These are phyloP conservation scores for Thaleichthys pacificus DNA, from an alignment of 2,797 vertebrate genomes.

Conservation along the genomic window DNA sequence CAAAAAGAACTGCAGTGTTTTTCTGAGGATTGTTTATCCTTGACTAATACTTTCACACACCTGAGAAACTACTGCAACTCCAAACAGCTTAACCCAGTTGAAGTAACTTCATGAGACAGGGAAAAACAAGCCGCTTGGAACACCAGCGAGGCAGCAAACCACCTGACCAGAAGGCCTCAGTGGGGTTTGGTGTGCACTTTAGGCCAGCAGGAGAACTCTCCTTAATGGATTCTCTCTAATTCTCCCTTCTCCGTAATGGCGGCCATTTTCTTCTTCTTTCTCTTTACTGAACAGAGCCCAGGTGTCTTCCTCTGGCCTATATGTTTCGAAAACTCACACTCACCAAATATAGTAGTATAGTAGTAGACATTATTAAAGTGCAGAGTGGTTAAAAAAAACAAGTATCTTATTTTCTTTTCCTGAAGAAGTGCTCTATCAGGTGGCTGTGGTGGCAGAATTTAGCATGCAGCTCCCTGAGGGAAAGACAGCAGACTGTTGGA, in stretches of 20 bases:
- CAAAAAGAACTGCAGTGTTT: background rate
- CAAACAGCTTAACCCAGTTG: conserved; percentile 7
- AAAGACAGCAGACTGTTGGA: conserved; percentile 30
- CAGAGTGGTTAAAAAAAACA: background rate
- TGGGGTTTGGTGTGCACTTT: conserved; percentile 61
- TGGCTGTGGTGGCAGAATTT: conserved; percentile 63
- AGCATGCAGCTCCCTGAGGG: conserved; percentile 50
- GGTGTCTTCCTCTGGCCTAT: conserved; percentile 43
- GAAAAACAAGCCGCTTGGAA: conserved; percentile 51
- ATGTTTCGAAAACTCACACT: too few relatives aligned
- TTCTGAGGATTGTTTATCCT: background rate
- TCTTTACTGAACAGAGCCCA: conserved; percentile 52
- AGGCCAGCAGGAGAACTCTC: conserved; percentile 60
- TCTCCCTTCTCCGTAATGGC: conserved; percentile 67
- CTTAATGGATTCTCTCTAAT: conserved; percentile 44
- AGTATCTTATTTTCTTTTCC: conserved; percentile 34
- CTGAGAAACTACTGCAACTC: background rate
- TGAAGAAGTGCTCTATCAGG: conserved; percentile 53
- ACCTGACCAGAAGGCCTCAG: conserved; percentile 60
- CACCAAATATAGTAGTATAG: too few relatives aligned
- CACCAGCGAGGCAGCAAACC: conserved; percentile 51
- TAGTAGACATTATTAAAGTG: background rate
- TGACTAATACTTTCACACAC: background rate
- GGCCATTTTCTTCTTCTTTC: conserved; percentile 23
- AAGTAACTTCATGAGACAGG: conserved; percentile 11